Base-by-base conservation (phyloP, 2,888 invertebrate genomes). In the Hirtodrosophila confusa region DNA sequence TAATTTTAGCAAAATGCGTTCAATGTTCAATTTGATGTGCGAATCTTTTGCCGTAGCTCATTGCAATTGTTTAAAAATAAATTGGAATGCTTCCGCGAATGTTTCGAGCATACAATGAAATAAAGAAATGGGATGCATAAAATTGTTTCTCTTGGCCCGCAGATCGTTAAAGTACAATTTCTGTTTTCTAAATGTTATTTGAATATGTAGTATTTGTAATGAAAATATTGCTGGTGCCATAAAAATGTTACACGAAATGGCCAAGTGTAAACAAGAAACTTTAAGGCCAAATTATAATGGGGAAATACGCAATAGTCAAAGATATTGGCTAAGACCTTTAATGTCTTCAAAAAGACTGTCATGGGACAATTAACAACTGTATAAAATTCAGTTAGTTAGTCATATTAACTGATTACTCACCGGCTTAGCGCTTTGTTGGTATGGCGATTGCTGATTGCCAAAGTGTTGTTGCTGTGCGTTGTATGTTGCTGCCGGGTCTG, bases 371-470 rank as follows among this genome's bases (percentile, higher is more conserved):
- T 31, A 17, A 17, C 17, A 17, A 17, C 17, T 17, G n/a, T n/a
- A 5, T 27, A 27, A 27, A 4, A 27, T 27, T 3, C 0, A 27
- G 17, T 17, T 17, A 17, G 17, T 27, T 27, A 27, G 4, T 27
- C 27, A 27, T 31, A 9, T 31, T 1, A 31, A 8, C 31, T 4
- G 27, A 27, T 8, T 17, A 80, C 89, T 80, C 50, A 89, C 89
- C 69, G 89, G 89, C 63, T 89, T 89, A 33, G 80, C 86, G 58
- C 60, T 82, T 55, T 85, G 88, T 55, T 85, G 88, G 77, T 85
- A 89, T 57, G 69, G 62, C 31, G 77, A 58, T 65, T 73, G 80
- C 58, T 79, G 79, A 62, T 50, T 68, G 66, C 67, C 63, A 73
- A 74, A 64, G 83, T 87, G 88, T 62, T 88, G 89, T 61, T 85